Base-by-base conservation (phyloP, 2,888 invertebrate genomes). In the Syrphus vitripennis region DNA sequence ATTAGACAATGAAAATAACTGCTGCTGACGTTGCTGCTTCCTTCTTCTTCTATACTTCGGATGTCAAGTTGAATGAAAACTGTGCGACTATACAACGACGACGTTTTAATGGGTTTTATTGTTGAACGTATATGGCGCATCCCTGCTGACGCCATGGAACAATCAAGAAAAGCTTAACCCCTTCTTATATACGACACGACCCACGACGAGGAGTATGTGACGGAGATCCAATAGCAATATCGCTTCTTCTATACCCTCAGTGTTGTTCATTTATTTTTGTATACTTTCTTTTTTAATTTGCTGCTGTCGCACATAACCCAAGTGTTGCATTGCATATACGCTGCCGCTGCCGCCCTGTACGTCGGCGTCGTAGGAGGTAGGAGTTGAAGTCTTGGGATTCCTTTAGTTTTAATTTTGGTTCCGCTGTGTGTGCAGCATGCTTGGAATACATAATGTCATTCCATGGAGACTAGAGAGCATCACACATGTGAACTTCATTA, bases 401-500 rank as follows among this genome's bases (percentile, higher is more conserved):
- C 48, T 55, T 61, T 53, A 70, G 26, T 72, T 57, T 37, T n/a
- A 12, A 69, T 45, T 61, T 37, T 9, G 45, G 45, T 50, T 48
- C 48, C 53, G 59, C 42, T 67, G 50, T 26, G n/a, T 61, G 19
- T 31, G 72, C 34, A 67, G 53, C 83, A 61, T 78, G 83, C 40
- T 74, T 67, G 69, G 83, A 79, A 83, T 83, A 83, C 55, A 9
- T 74, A 55, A 79, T 69, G 21, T 26, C 63, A 21, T 78, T 59
- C 63, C 48, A 31, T 26, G 5, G 10, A 21, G 7, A 10, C 29
- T 16, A 14, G 3, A 40, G 42, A n/a, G n/a, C n/a, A n/a, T n/a
- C n/a, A n/a, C 76, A 45, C 31, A 67, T 59, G 80, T 31, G 75
- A 63, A 76, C 76, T 70, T 76, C 69, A 81, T 81, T 76, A 63